Base-by-base conservation (phyloP, 2,888 invertebrate species). In the Meta bourneti region DNA sequence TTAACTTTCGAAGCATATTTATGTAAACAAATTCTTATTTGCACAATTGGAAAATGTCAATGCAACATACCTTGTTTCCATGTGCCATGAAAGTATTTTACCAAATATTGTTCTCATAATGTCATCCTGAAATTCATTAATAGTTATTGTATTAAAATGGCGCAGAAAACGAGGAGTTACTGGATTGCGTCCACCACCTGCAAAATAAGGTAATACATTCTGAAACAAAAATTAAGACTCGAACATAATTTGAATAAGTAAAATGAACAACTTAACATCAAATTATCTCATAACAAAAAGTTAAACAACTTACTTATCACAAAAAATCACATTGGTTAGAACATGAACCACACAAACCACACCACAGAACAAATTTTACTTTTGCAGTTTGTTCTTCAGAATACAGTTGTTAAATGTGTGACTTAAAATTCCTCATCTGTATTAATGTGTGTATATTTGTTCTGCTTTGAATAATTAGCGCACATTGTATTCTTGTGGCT, bases 61-160 rank as follows among this genome's bases (percentile, higher is more conserved):
- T 51, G 6, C 19, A 20, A 79, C 20, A 90, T 94, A 96, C 98
- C 97, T 97, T n/a, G 98, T 97, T 94, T 98, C 98, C 94, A 99
- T 96, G 96, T 99, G 99, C 99, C 99, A 99, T 54, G 98, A 95
- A 95, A 98, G 96, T 93, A 99, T 98, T 95, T 97, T 97, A 90
- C 97, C 97, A 94, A 98, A 99, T 93, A 98, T 98, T 16, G 97
- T 96, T 20, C 96, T 96, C 95, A 98, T 96, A 0, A 97, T 97
- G 0, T 96, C 96, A 94, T 98, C 98, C 93, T 97, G 97, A 94
- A 98, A 98, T 94, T 98, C 97, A 93, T 95, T 95, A 19, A 95
- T 95, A 49, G 95, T 94, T 51, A 98, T 95, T 91, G 97, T 96
- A 94, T 97, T 96, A 94, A 98, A 98, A 95, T 98, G 98, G 7